Base-by-base conservation (phyloP, 2,797 vertebrate species). In the Lacerta agilis region DNA sequence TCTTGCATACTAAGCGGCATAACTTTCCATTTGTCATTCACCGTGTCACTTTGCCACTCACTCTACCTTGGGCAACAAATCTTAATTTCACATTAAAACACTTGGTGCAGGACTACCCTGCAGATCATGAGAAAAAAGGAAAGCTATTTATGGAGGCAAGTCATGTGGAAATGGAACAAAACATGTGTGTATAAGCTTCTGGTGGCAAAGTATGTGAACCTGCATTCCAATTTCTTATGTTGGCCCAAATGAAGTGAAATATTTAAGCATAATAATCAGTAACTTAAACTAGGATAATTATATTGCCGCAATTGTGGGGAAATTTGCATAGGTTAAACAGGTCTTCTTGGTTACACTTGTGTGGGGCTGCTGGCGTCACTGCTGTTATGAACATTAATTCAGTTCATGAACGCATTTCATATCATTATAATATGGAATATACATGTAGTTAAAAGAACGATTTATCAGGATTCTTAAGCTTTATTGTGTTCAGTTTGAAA, bases 321-420 rank as follows among this genome's bases (percentile, higher is more conserved):
- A n/a, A 89, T 82, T 92, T 91, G 2, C n/a, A 36, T 77, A n/a
- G 82, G 4, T 90, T 93, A 58, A n/a, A 86, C 29, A 79, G 18
- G 83, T 88, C 18, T 0, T 86, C 91, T 64, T 45, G 33, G 82
- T 91, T 87, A 83, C 58, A 49, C 66, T 41, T 41, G 49, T 13
- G 55, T 8, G 71, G 43, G 66, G 33, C 6, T 18, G 1, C 18
- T 81, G 38, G 45, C 0, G 0, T 64, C 88, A 17, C 43, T 79
- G 18, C 82, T 87, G 76, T 87, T 86, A 79, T 86, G 91, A 87
- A 5, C 17, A 89, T 89, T 89, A 87, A 89, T 89, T 92, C 66
- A 87, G 38, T 38, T 91, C 85, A 49, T 86, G 73, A 91, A 77
- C 15, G 8, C 0, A 78, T 0, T 86, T 66, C 64, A 11, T 77